Evolutionary conservation across 2,888 invertebrate genomes (phyloP).

Genomic region (Chromoteleia sp.): DNA sequence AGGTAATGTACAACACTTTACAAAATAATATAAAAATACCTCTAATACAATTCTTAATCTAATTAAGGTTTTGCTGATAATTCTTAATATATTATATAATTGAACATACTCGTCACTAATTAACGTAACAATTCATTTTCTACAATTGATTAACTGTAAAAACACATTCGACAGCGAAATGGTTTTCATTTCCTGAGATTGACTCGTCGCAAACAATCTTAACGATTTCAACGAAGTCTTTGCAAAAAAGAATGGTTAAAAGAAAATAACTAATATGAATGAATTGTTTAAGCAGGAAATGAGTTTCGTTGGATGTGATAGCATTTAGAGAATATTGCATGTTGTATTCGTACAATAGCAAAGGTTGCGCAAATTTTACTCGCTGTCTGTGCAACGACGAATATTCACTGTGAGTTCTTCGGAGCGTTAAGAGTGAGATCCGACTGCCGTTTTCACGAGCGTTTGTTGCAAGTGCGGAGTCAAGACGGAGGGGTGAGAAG

Average conservation of each 20-base stretch:
- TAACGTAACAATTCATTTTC: too few relatives aligned
- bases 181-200: slow-evolving; percentile 13
- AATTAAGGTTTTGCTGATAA: too few relatives aligned
- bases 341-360: slow-evolving; percentile 60
- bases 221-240: slow-evolving; percentile 22
- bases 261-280: slow-evolving; percentile 49
- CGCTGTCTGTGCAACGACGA: slow-evolving; percentile 66
- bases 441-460: slow-evolving; percentile 71
- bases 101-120: too few relatives aligned
- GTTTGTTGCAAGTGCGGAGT: slow-evolving; percentile 69
- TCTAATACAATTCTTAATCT: too few relatives aligned
- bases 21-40: too few relatives aligned
- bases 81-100: too few relatives aligned
- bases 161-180: not conserved
- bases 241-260: slow-evolving; percentile 9
- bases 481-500: slow-evolving; percentile 67
- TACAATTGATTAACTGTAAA: not conserved
- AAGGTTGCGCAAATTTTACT: slow-evolving; percentile 68
- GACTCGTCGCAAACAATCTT: not conserved
- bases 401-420: slow-evolving; percentile 70
- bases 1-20: too few relatives aligned
- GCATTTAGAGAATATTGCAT: slow-evolving; percentile 65
- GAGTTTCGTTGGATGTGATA: slow-evolving; percentile 62
- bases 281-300: slow-evolving; percentile 62
- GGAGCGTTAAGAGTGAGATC: slow-evolving; percentile 71